Conservation (phyloP, 1,140 invertebrate genomes). For the Andricus grossulariae region DNA sequence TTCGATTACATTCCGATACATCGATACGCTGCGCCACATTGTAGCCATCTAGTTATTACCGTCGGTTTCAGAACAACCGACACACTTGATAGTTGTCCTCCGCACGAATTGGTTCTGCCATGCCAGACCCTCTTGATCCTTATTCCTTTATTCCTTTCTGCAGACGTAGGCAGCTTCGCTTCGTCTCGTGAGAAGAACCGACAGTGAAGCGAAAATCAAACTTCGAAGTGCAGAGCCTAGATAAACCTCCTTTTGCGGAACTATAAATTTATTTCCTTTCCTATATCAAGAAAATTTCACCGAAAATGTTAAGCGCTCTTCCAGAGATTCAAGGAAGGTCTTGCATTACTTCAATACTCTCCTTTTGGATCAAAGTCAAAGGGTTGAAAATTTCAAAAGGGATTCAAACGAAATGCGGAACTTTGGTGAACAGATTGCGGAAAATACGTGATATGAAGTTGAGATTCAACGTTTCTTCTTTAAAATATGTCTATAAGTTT, state of each 20-base stretch:
- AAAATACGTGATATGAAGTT: too few relatives aligned
- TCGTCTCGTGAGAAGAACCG: neutral
- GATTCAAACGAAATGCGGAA: too few relatives aligned
- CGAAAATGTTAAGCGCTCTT: too few relatives aligned
- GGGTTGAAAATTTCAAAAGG: too few relatives aligned
- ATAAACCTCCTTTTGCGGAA: neutral
- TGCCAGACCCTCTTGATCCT: constrained; percentile 24
- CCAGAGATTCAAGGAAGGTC: too few relatives aligned
- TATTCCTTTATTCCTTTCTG: constrained; percentile 15
- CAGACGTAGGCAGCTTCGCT: constrained; percentile 4
- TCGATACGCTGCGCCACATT: neutral
- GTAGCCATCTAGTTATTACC: too few relatives aligned
- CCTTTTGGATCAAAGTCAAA: too few relatives aligned
- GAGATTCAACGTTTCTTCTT: too few relatives aligned
- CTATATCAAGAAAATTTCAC: neutral
- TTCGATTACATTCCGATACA: constrained; percentile 29
- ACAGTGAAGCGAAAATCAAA: neutral
- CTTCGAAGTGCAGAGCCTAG: neutral
- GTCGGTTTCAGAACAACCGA: neutral
- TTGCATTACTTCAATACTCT: too few relatives aligned
- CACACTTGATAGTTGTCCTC: constrained; percentile 14
- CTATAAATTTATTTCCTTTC: neutral
- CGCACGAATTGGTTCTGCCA: constrained; percentile 4
- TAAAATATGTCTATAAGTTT: too few relatives aligned
- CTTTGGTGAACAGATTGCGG: too few relatives aligned